A percentile compares a stretch with the other conserved stretches of the same genome.
Conservation (phyloP, 2,113 vertebrate species). For the Mastomys coucha region DNA sequence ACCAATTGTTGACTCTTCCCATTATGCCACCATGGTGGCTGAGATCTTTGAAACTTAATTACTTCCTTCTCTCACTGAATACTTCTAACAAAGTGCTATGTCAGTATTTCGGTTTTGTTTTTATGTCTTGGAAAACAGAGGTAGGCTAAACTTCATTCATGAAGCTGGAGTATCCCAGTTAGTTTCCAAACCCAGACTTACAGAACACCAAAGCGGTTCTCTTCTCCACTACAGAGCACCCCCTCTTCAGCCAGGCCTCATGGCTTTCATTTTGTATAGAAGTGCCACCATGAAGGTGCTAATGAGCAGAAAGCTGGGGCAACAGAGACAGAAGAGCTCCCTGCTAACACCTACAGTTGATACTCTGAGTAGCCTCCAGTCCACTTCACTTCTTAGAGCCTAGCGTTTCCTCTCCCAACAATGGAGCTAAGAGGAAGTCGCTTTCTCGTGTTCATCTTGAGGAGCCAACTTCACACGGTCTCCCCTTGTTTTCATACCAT, state of each 20-base stretch:
- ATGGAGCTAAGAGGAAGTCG: neutral
- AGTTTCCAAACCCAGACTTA: neutral
- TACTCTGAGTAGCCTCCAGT: neutral
- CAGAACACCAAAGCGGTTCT: neutral
- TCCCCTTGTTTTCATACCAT: neutral
- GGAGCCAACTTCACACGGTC: neutral
- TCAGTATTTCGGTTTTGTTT: neutral
- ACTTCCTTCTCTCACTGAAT: neutral
- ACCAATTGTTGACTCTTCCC: neutral
- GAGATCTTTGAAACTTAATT: conserved; percentile 4
- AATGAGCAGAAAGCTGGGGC: neutral
- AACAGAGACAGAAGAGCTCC: neutral
- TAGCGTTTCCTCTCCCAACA: neutral
- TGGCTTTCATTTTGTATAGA: neutral
- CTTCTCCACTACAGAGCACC: neutral
- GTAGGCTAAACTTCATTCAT: neutral
- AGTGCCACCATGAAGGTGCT: neutral
- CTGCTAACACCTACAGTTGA: too few relatives aligned
- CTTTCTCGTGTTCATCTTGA: neutral
- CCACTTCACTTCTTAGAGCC: neutral
- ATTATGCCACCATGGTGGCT: neutral
- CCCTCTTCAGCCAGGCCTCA: neutral
- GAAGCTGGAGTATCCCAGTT: neutral
- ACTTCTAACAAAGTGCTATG: neutral
- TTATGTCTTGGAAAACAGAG: neutral